Base-by-base conservation (phyloP, 2,888 invertebrate genomes). In the Eupithecia inturbata region DNA sequence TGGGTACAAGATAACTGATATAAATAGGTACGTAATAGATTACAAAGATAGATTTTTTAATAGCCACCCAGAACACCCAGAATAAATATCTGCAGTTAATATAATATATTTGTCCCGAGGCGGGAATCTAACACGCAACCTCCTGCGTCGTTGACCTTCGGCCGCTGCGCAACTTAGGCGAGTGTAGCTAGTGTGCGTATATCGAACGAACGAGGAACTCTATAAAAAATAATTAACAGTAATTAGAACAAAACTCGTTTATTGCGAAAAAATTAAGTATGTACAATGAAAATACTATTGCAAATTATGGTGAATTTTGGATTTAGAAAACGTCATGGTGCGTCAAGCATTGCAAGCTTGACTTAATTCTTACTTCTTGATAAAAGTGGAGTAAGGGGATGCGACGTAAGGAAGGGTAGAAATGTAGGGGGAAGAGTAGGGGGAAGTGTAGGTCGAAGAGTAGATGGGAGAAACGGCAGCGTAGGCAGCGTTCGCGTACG, bases 331-430 rank as follows among this genome's bases (percentile, higher is more conserved):
- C 26, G 12, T 22, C 22, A 53, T 74, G 53, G 63, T 0, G 12
- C 14, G 12, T 39, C 12, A 39, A 39, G 36, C 36, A 36, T 36
- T 36, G 36, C 36, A 36, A 2, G 66, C 26, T 66, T 66, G 36
- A 36, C 22, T 36, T 22, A n/a, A 9, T 36, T 33, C 62, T 80
- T 75, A 80, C 80, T 80, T 80, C 80, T 80, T 80, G 77, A 80
- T 80, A 76, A 39, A 80, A 66, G 78, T 72, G 5, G 80, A 77
- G 77, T 77, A 80, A 33, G 80, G 78, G 69, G 77, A 79, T 9
- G 63, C 33, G 14, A 69, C 41, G 72, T 77, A 78, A 49, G 75
- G 80, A 14, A 74, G 68, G 31, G 71, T 41, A 2, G 79, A 75
- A 33, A 76, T 68, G 26, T 77, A 1, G n/a, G 76, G 77, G 28